Evolutionary conservation across 2,113 vertebrate species (phyloP).

Genomic region (Cairina moschata): DNA sequence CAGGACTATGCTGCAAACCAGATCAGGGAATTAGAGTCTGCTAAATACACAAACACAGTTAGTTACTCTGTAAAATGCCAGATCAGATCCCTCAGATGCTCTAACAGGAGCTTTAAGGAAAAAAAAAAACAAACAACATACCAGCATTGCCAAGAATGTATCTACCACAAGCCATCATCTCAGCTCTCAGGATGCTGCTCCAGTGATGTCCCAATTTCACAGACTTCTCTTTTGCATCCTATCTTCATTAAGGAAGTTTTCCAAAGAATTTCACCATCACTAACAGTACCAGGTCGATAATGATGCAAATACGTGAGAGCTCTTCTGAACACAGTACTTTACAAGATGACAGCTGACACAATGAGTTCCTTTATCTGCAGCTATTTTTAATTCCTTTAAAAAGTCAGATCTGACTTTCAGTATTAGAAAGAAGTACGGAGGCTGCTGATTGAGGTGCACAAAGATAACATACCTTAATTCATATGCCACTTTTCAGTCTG

Average conservation of each 20-base stretch:
- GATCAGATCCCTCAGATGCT: accelerated
- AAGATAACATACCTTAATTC: background rate
- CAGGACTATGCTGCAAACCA: no score
- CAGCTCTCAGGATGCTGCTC: background rate
- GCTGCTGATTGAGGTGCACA: background rate
- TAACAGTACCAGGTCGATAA: background rate
- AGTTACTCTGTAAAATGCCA: background rate
- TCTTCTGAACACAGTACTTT: background rate
- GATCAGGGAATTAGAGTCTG: background rate
- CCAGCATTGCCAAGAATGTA: background rate
- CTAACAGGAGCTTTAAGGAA: background rate
- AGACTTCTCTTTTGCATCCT: background rate
- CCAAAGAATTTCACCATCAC: background rate
- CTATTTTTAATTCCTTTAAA: slow-evolving; percentile 31
- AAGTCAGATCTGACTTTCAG: background rate
- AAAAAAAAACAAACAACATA: background rate
- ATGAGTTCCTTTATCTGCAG: slow-evolving; percentile 5
- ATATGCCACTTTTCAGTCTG: background rate
- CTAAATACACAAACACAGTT: background rate
- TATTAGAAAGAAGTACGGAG: background rate
- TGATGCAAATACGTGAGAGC: background rate
- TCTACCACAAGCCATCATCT: background rate
- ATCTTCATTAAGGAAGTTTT: background rate
- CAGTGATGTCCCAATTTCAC: background rate
- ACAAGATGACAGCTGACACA: slow-evolving; percentile 5